Evolutionary conservation across 92 coral and sea anemone species (phyloP).

Genomic region (Isaurus tuberculatus): DNA sequence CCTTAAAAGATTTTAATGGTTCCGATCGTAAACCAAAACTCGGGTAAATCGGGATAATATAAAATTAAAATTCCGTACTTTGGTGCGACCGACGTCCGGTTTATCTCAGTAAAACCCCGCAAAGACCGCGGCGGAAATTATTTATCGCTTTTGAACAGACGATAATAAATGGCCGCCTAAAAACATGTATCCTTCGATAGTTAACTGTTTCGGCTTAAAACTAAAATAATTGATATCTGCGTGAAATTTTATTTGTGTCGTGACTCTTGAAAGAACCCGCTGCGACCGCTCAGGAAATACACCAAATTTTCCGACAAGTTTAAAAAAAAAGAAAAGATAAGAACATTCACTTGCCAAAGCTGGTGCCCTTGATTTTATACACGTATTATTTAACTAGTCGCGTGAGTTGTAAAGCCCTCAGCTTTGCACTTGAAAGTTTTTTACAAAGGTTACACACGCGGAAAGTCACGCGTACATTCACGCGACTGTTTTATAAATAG

Average conservation of each 20-base stretch:
- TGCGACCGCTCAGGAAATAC: too few species aligned
- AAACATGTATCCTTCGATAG: background rate
- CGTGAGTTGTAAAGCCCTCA: background rate
- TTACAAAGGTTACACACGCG: background rate
- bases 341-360: background rate
- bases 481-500: too few species aligned
- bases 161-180: too few species aligned
- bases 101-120: too few species aligned
- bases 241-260: background rate
- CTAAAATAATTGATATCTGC: background rate
- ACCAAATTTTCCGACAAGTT: background rate
- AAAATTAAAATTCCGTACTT: too few species aligned
- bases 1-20: too few species aligned
- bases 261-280: background rate
- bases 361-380: background rate
- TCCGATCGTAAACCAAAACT: too few species aligned
- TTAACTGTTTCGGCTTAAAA: background rate
- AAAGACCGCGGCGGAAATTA: too few species aligned
- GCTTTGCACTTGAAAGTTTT: background rate
- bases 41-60: too few species aligned
- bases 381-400: too few species aligned
- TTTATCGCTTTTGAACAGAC: too few species aligned
- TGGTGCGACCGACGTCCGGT: too few species aligned
- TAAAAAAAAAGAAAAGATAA: background rate
- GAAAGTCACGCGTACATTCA: background rate